Evolutionary conservation across 2,888 invertebrate genomes (phyloP).

Genomic region (Erebia ligea): DNA sequence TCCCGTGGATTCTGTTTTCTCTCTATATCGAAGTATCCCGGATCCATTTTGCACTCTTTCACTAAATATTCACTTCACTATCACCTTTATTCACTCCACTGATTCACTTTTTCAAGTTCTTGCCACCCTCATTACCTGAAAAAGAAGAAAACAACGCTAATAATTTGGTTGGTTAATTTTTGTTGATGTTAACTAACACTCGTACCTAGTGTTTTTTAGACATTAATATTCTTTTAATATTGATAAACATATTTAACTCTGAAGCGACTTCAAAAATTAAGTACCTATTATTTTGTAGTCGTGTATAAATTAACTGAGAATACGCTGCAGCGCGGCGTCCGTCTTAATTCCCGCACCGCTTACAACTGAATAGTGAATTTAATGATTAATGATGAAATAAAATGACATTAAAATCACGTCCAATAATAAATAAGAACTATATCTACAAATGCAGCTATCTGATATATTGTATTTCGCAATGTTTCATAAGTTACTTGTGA

Average conservation of each 20-base stretch:
- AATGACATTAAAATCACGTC: neutral
- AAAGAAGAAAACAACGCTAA: neutral
- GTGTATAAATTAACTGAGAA: neutral
- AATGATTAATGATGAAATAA: too few relatives aligned
- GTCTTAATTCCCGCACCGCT: neutral
- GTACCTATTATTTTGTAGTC: neutral
- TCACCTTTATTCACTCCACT: constrained; percentile 9
- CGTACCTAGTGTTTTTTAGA: too few relatives aligned
- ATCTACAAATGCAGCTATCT: neutral
- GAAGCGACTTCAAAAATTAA: neutral
- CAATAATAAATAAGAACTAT: neutral
- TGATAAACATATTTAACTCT: neutral
- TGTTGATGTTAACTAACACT: too few relatives aligned
- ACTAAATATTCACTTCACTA: constrained; percentile 11
- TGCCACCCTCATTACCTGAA: constrained; percentile 14
- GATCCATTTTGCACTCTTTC: constrained; percentile 66
- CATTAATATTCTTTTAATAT: too few relatives aligned
- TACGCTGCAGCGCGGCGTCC: neutral
- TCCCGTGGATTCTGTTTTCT: constrained; percentile 85
- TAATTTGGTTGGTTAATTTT: neutral
- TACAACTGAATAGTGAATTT: neutral
- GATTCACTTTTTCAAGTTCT: constrained; percentile 5
- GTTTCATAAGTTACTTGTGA: neutral
- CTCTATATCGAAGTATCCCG: constrained; percentile 76
- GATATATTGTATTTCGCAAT: neutral